Evolutionary conservation across 2,888 invertebrate species (phyloP).

Genomic region (Rhaphigaster nebulosa): DNA sequence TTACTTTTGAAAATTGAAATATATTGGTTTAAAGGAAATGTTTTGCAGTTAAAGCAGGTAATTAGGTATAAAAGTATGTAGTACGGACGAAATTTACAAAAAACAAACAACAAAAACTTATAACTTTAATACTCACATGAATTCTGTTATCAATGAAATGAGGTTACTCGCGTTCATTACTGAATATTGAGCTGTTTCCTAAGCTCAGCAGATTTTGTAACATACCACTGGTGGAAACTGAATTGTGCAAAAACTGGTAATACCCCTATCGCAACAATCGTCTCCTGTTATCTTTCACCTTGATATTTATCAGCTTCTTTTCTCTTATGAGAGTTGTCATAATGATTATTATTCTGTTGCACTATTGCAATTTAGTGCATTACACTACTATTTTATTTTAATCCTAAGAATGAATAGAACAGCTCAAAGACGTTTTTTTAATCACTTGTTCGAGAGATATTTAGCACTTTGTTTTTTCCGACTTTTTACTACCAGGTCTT

Average conservation of each 20-base stretch:
- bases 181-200: not conserved
- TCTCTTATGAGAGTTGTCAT: not conserved
- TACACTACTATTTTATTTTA: not conserved
- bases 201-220: not conserved
- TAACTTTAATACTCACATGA: not conserved
- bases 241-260: constrained; percentile 33
- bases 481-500: too few relatives aligned
- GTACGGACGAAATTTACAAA: too few relatives aligned
- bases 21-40: too few relatives aligned
- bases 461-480: too few relatives aligned
- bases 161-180: not conserved
- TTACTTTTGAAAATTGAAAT: too few relatives aligned
- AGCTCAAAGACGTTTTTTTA: too few relatives aligned
- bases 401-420: too few relatives aligned
- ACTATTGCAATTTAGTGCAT: not conserved
- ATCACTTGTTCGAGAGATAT: too few relatives aligned
- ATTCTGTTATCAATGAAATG: not conserved
- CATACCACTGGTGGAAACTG: not conserved
- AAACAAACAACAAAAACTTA: too few relatives aligned
- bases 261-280: not conserved
- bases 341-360: not conserved
- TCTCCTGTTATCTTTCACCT: not conserved
- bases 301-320: not conserved
- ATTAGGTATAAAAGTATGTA: too few relatives aligned
- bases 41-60: too few relatives aligned